A percentile compares a stretch with the other conserved stretches of the same genome.
These are phyloP conservation scores for Pteruthius melanotis DNA, from an alignment of 2,113 vertebrate genomes.

Conservation along the genomic window DNA sequence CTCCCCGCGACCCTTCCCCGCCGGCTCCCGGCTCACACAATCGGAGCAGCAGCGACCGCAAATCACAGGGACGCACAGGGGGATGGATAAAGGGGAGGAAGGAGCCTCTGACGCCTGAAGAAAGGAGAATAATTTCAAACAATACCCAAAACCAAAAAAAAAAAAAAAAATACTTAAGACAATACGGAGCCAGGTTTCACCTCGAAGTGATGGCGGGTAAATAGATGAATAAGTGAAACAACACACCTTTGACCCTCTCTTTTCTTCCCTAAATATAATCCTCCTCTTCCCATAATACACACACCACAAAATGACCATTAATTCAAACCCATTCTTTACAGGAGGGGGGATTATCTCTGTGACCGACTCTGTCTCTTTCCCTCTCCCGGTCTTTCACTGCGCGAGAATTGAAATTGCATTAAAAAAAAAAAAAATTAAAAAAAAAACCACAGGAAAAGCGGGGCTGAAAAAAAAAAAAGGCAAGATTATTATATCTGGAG, in stretches of 20 bases:
- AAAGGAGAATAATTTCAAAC: background rate
- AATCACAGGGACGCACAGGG: background rate
- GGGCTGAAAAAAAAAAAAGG: background rate
- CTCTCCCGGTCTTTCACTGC: background rate
- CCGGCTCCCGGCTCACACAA: slow-evolving; percentile 3
- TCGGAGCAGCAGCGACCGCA: background rate
- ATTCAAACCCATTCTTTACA: slow-evolving; percentile 16
- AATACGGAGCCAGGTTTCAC: background rate
- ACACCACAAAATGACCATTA: slow-evolving; percentile 13
- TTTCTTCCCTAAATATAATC: slow-evolving; percentile 10
- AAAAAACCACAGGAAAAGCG: rapidly evolving
- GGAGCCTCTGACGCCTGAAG: background rate
- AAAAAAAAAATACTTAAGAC: background rate
- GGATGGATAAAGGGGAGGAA: background rate
- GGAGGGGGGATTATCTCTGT: background rate
- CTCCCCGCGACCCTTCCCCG: slow-evolving; percentile 21
- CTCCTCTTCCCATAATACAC: background rate
- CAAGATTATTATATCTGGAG: background rate
- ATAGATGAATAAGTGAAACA: background rate
- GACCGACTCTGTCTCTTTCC: background rate
- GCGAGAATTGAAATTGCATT: background rate
- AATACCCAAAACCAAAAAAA: background rate
- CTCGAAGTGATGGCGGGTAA: background rate
- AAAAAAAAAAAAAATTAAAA: background rate
- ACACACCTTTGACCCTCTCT: slow-evolving; percentile 9